Evolutionary conservation across 2,113 vertebrate genomes (phyloP), one percentile per base, ranked within the genome.

Genomic region (Paralichthys olivaceus): DNA sequence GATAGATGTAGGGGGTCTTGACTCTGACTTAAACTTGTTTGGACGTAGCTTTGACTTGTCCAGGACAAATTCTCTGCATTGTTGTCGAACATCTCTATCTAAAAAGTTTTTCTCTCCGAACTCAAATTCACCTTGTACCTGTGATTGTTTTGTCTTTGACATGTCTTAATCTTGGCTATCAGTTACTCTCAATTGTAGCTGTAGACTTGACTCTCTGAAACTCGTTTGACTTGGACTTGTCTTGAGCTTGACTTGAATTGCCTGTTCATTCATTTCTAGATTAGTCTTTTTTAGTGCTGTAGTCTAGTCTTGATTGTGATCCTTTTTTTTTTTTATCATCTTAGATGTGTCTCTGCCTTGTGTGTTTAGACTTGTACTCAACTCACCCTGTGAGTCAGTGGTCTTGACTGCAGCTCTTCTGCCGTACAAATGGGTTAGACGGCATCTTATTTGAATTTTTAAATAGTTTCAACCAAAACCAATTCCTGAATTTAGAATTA

Each of bases 401-500:
- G 43, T 47, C 43, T 12, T 47, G 43, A 47, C 43, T 47, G 43
- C 43, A 47, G 15, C 43, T 19, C 43, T 47, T 47, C 43, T 47
- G 40, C 12, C 37, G 3, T 13, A 13, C 37, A 40, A 40, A 9
- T 40, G 37, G 6, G 49, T 53, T n/a, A n/a, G 49, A 55, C 19
- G 0, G 5, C 22, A 34, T 2, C 34, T 54, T 57, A 25, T 74
- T 67, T 75, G 37, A 65, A 75, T 62, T 54, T 63, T 59, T 37
- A 3, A 29, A 64, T 43, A 26, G 13, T 68, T 72, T 60, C 8
- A 8, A 55, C 40, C 17, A 49, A 19, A 49, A 49, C 17, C 19
- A 19, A 19, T 40, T 49, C 19, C 17, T 49, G 20, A 15, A n/a
- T n/a, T 53, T n/a, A 2, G 20, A n/a, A 53, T 49, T n/a, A n/a